Conservation (phyloP, 2,888 invertebrate genomes). For the Atrina japonica region DNA sequence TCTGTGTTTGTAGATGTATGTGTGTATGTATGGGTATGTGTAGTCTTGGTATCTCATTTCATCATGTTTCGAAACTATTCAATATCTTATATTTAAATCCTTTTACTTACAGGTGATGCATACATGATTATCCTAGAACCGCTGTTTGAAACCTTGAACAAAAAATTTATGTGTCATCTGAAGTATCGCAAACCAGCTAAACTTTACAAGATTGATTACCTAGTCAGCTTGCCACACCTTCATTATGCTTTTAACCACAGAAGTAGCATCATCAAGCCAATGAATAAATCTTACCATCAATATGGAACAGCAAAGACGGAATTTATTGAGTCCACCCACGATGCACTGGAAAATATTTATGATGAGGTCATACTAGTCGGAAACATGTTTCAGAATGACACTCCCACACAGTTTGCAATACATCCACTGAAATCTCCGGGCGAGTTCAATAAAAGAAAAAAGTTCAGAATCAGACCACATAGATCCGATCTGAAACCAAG, state of each 20-base stretch:
- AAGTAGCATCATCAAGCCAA: constrained; percentile 43
- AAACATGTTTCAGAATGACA: constrained; percentile 47
- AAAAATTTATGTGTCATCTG: constrained; percentile 75
- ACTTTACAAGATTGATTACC: constrained; percentile 76
- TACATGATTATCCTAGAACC: constrained; percentile 75
- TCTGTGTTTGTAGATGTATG: no score
- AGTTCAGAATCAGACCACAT: constrained; percentile 41
- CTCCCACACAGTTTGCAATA: constrained; percentile 51
- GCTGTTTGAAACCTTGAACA: constrained; percentile 62
- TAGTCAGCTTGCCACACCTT: constrained; percentile 65
- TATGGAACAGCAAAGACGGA: constrained; percentile 53
- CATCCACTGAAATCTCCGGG: constrained; percentile 61
- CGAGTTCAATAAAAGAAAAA: constrained; percentile 53
- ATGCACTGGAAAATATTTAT: constrained; percentile 48
- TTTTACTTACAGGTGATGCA: constrained; percentile 68
- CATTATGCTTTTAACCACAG: constrained; percentile 56
- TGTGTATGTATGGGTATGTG: no score
- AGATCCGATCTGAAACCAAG: constrained; percentile 16
- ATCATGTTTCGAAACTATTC: no score
- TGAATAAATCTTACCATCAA: constrained; percentile 50
- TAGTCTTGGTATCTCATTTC: no score
- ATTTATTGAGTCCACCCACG: constrained; percentile 56
- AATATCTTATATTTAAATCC: not conserved
- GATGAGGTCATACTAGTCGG: constrained; percentile 76
- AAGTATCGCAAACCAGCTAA: constrained; percentile 65